Evolutionary conservation across 2,888 invertebrate genomes (phyloP), one percentile per base, ranked within the genome.

Genomic region (Odontomyia ornata): DNA sequence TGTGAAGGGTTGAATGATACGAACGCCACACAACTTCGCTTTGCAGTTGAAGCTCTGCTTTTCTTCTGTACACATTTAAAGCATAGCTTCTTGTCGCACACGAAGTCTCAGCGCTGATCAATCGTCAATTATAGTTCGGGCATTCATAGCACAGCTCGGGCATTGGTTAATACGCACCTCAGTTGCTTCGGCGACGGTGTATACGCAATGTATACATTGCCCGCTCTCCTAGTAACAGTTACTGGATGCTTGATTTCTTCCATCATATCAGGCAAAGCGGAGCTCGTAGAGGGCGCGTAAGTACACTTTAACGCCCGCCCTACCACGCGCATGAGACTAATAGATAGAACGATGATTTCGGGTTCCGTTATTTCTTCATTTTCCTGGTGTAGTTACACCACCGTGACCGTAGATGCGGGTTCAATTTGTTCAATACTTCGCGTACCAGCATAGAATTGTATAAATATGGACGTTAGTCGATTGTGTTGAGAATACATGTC

Each of bases 161-260:
- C 56, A 56, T 56, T 56, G 1, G 0, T 7, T 1, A 0, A 56
- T 56, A 0, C 56, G 56, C 56, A 15, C 1, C n/a, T 56, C 56
- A 18, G 1, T 56, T 56, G 13, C 56, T 56, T 56, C 56, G 56
- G 56, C 56, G 56, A 56, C 56, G 56, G 56, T 56, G 56, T 56
- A 56, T 56, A 56, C 1, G 56, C n/a, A n/a, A n/a, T n/a, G n/a
- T n/a, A n/a, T n/a, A n/a, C n/a, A n/a, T 56, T 56, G 56, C 1
- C n/a, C n/a, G 56, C 56, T 56, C n/a, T 56, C 56, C n/a, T 56
- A 15, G 9, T 18, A 15, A 56, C 18, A 18, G 18, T 56, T 56
- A 56, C 56, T 15, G 56, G 5, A 18, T 56, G 56, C 56, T 56
- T 56, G 1, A 56, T 18, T 56, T 56, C 56, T 0, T 18, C n/a